A percentile compares a stretch with the other conserved stretches of the same genome.
These are phyloP conservation scores for Tachystola acroxantha DNA, from an alignment of 2,888 invertebrate species.

Conservation along the genomic window DNA sequence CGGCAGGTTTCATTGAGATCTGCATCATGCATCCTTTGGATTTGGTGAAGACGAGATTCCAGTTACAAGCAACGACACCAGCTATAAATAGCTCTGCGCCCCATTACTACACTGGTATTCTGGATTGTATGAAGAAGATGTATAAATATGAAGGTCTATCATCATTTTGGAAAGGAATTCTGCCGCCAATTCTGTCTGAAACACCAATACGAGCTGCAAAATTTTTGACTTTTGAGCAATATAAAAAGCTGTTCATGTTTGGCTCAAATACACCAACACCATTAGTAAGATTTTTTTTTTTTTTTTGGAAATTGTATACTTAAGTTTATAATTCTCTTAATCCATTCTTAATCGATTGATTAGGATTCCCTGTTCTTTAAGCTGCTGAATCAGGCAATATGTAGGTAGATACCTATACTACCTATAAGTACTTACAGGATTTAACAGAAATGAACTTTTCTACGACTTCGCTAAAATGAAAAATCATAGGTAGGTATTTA, in stretches of 20 bases:
- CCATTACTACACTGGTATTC: slow-evolving; percentile 85
- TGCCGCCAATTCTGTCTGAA: slow-evolving; percentile 95
- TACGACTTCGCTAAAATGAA: background rate
- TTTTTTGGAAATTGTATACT: too few species aligned
- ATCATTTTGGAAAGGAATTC: slow-evolving; percentile 95
- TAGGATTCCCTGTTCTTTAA: too few species aligned
- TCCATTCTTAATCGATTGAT: too few species aligned
- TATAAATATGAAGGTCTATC: slow-evolving; percentile 88
- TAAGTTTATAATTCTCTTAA: too few species aligned
- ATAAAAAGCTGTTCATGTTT: slow-evolving; percentile 90
- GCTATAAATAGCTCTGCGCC: slow-evolving; percentile 57
- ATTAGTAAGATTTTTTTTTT: slow-evolving; percentile 76
- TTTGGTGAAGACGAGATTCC: slow-evolving; percentile 90
- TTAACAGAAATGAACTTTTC: too few species aligned
- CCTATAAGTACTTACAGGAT: too few species aligned
- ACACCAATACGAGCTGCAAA: slow-evolving; percentile 97
- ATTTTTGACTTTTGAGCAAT: slow-evolving; percentile 96
- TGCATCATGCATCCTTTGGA: slow-evolving; percentile 98
- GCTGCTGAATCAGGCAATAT: too few species aligned
- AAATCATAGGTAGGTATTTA: too few species aligned
- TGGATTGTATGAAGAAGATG: slow-evolving; percentile 94
- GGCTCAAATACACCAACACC: slow-evolving; percentile 86
- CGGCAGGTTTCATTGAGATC: slow-evolving; percentile 95
- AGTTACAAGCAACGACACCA: slow-evolving; percentile 50
- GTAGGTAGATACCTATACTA: too few species aligned